phyloP scores from a whole-genome alignment of 2,797 vertebrate species.

The Sebastes jordani region DNA sequence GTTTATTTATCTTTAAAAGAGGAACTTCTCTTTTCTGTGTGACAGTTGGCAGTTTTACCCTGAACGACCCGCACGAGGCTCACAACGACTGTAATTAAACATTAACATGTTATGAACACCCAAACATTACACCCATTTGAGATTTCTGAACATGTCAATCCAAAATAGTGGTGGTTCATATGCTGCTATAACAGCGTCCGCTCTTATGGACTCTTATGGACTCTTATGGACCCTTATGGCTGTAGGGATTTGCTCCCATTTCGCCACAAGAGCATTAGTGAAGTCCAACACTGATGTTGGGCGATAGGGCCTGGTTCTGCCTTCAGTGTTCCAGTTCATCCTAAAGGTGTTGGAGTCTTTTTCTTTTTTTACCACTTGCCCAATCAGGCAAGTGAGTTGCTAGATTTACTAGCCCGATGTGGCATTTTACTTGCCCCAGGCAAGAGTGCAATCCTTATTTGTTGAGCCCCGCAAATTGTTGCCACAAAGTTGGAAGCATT shows the following conservation, averaged over 20 bases:
- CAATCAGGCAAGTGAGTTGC: too few relatives aligned
- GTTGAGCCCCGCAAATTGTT: too few relatives aligned
- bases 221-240: neutral
- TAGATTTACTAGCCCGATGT: too few relatives aligned
- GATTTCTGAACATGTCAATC: neutral
- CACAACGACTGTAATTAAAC: neutral
- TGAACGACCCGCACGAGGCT: neutral
- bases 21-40: constrained; percentile 49
- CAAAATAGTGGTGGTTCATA: neutral
- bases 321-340: neutral
- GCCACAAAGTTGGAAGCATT: neutral
- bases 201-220: neutral
- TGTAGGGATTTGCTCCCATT: neutral
- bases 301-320: neutral
- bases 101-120: neutral
- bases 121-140: neutral
- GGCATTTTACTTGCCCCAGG: too few relatives aligned
- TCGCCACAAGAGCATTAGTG: neutral
- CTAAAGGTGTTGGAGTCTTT: neutral
- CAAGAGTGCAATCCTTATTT: too few relatives aligned
- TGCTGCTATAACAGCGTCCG: neutral
- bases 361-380: too few relatives aligned
- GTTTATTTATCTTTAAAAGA: constrained; percentile 51
- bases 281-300: neutral
- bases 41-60: constrained; percentile 27